Conservation (phyloP, 35 echinoderm and acorn worm species). For the Heliocidaris erythrogramma region DNA sequence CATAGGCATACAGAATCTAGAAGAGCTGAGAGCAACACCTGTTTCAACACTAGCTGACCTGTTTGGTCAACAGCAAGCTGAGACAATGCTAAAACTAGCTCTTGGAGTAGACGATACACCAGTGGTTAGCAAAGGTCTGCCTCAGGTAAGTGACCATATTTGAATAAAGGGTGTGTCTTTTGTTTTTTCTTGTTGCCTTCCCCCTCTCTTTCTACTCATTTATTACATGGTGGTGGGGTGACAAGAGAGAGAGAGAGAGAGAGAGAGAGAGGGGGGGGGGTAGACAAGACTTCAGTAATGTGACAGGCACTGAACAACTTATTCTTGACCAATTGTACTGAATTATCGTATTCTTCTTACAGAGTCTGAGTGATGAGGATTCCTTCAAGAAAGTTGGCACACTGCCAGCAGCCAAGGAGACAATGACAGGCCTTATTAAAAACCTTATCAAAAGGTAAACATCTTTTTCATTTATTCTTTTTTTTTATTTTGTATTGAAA, state of each 20-base stretch:
- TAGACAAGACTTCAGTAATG: too few species aligned
- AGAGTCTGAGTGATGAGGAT: conserved; percentile 80
- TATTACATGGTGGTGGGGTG: too few species aligned
- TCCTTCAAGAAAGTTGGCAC: conserved; percentile 75
- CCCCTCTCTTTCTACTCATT: too few species aligned
- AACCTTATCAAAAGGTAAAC: conserved; percentile 84
- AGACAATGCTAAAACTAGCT: conserved; percentile 62
- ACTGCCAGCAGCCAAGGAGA: conserved; percentile 64
- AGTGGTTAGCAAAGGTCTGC: conserved; percentile 67
- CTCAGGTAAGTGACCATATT: conserved; percentile 60
- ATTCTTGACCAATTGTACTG: too few species aligned
- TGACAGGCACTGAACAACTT: too few species aligned
- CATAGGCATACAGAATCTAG: conserved; percentile 73
- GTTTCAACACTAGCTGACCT: conserved; percentile 48
- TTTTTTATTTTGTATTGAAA: conserved; percentile 37
- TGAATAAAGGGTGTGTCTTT: neutral
- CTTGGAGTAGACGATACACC: conserved; percentile 81
- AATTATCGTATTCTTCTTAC: neutral
- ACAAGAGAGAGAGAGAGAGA: too few species aligned
- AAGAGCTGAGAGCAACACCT: conserved; percentile 51
- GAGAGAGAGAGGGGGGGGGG: too few species aligned
- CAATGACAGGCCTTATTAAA: conserved; percentile 57
- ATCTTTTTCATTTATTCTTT: neutral
- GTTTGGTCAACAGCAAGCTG: conserved; percentile 67
- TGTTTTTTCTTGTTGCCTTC: too few species aligned